These are phyloP conservation scores for Andrena bucephala DNA, from an alignment of 2,888 invertebrate species.

Conservation along the genomic window DNA sequence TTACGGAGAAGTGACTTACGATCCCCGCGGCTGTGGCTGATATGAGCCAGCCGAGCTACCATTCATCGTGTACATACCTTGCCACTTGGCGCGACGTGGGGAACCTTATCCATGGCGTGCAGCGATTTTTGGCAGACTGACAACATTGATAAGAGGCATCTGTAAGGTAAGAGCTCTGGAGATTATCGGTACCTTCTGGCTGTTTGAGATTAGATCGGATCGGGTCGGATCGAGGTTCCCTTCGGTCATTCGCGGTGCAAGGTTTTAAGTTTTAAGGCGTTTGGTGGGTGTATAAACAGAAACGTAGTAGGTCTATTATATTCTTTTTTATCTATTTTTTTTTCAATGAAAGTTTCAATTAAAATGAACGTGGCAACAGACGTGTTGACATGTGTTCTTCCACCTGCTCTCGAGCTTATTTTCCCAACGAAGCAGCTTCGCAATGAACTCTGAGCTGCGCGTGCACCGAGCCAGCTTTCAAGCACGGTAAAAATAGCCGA, in stretches of 20 bases:
- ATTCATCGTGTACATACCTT: not conserved
- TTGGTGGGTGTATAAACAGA: no score
- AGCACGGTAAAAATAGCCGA: slow-evolving; percentile 46
- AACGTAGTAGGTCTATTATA: no score
- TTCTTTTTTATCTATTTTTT: not conserved
- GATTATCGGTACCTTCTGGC: no score
- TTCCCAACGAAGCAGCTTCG: not conserved
- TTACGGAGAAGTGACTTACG: slow-evolving; percentile 15
- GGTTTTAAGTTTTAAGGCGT: no score
- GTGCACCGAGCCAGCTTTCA: not conserved
- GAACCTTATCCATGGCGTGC: not conserved
- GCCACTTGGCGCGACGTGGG: not conserved
- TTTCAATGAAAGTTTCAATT: not conserved
- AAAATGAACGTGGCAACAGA: no score
- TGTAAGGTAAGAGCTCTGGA: not conserved
- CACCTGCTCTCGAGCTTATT: no score
- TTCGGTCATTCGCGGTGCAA: no score
- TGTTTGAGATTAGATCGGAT: not conserved
- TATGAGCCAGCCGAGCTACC: not conserved
- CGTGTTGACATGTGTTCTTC: no score
- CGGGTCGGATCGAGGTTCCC: not conserved
- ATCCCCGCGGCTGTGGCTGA: not conserved
- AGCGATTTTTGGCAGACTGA: not conserved
- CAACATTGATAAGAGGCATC: not conserved
- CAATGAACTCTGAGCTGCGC: not conserved